Conservation (phyloP, 2,797 vertebrate genomes). For the Furcifer pardalis region DNA sequence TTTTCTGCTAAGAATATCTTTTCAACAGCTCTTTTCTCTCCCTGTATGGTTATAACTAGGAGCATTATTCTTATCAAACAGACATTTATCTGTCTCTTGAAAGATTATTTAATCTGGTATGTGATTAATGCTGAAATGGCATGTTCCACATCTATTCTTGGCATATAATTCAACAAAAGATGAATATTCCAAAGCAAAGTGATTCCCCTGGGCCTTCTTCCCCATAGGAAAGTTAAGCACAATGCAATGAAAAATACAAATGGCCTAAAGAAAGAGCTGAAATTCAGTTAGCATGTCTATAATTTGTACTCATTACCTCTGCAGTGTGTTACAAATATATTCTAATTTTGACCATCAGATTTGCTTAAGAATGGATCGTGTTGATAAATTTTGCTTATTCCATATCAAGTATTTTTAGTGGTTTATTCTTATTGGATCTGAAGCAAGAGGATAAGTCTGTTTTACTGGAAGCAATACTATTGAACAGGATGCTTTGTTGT, state of each 20-base stretch:
- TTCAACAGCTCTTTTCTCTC: not conserved
- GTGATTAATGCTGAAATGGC: conserved; percentile 28
- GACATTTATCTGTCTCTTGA: conserved; percentile 10
- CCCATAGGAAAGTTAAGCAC: not conserved
- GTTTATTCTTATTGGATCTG: not conserved
- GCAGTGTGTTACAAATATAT: not conserved
- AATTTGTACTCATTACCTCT: not conserved
- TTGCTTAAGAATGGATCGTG: not conserved
- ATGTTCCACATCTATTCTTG: conserved; percentile 23
- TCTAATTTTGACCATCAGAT: not conserved
- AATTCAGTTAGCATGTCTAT: not conserved
- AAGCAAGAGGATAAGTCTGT: too few species aligned
- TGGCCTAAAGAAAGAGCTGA: not conserved
- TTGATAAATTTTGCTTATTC: not conserved
- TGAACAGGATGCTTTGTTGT: not conserved
- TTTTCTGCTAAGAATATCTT: not conserved
- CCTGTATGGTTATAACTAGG: not conserved
- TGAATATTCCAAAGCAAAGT: conserved; percentile 55
- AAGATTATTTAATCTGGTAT: conserved; percentile 52
- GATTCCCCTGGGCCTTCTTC: conserved; percentile 38
- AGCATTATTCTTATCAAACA: conserved; percentile 7
- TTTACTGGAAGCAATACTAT: too few species aligned
- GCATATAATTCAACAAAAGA: conserved; percentile 51
- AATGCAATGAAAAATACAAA: conserved; percentile 39
- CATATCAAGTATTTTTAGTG: not conserved